Conservation (phyloP, 2,888 invertebrate genomes). For the Gortyna flavago region DNA sequence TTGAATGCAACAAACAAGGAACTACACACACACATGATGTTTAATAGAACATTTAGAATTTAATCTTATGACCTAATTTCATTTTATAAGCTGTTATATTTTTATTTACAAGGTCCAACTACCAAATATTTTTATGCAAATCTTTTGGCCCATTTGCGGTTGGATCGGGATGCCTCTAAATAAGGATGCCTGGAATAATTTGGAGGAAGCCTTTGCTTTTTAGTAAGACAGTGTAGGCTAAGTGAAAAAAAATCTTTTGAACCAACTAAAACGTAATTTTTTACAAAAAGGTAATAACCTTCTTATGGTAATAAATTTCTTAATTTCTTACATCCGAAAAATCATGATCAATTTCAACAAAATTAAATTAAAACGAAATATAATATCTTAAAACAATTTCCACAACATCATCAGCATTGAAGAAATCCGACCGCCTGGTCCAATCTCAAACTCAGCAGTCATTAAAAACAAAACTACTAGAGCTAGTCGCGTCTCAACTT, state of each 20-base stretch:
- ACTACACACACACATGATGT: too few relatives aligned
- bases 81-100: neutral
- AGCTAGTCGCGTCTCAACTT: slow-evolving; percentile 53
- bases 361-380: slow-evolving; percentile 3
- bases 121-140: neutral
- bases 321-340: too few relatives aligned
- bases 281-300: too few relatives aligned
- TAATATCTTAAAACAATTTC: neutral
- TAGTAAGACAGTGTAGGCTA: too few relatives aligned
- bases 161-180: too few relatives aligned
- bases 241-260: too few relatives aligned
- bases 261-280: too few relatives aligned
- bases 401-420: neutral
- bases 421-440: slow-evolving; percentile 23
- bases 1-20: too few relatives aligned
- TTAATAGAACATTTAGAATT: neutral
- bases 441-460: slow-evolving; percentile 41
- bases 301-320: too few relatives aligned
- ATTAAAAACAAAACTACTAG: slow-evolving; percentile 63
- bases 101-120: neutral
- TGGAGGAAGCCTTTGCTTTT: too few relatives aligned
- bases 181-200: too few relatives aligned
- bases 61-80: neutral
- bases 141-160: neutral
- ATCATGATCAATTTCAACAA: neutral